These are phyloP conservation scores for Allolobophora icterica DNA, from an alignment of 2,888 invertebrate genomes.

Conservation along the genomic window DNA sequence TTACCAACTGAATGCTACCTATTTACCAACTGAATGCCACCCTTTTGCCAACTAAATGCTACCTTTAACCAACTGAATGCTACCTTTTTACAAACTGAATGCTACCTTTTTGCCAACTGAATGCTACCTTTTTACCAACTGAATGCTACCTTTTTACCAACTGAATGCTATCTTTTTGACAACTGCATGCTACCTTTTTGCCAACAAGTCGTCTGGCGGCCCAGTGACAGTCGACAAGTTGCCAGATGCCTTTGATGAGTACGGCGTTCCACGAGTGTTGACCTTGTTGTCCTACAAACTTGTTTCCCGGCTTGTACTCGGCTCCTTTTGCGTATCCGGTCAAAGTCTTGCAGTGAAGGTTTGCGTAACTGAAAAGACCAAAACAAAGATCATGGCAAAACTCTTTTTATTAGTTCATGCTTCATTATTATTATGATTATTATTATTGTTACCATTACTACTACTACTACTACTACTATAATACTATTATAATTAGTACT, in stretches of 20 bases:
- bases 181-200: slow-evolving; percentile 53
- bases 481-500: background rate
- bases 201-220: slow-evolving; percentile 65
- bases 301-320: slow-evolving; percentile 65
- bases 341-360: slow-evolving; percentile 64
- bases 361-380: slow-evolving; percentile 60
- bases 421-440: background rate
- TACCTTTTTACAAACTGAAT: too few relatives aligned
- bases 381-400: background rate
- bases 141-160: too few relatives aligned
- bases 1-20: too few relatives aligned
- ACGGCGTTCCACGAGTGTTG: slow-evolving; percentile 66
- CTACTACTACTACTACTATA: background rate
- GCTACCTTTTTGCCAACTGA: too few relatives aligned
- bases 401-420: background rate
- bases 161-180: too few relatives aligned
- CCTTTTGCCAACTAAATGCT: too few relatives aligned
- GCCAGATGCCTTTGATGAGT: slow-evolving; percentile 65
- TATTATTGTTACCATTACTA: background rate
- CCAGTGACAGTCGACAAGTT: slow-evolving; percentile 65
- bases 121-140: too few relatives aligned
- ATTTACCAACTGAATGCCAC: too few relatives aligned
- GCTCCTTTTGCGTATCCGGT: slow-evolving; percentile 66
- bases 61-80: too few relatives aligned
- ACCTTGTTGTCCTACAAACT: slow-evolving; percentile 61